These are phyloP conservation scores for Folsomia manolachei DNA, from an alignment of 2,888 invertebrate genomes.

Conservation along the genomic window DNA sequence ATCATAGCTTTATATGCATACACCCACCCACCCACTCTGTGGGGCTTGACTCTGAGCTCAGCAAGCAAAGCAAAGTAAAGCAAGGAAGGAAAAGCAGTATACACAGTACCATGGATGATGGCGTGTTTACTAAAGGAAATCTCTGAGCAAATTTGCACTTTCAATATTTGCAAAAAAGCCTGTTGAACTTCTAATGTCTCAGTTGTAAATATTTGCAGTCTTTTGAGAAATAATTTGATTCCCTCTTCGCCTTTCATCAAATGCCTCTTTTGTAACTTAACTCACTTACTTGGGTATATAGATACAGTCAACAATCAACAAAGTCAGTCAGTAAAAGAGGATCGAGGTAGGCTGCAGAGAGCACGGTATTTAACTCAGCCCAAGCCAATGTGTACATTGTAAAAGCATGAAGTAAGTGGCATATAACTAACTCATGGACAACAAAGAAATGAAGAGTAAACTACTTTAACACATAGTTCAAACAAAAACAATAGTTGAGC, in stretches of 20 bases:
- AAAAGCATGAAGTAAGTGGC: not conserved
- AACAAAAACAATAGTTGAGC: not conserved
- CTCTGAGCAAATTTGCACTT: slow-evolving; percentile 46
- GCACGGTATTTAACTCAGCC: no score
- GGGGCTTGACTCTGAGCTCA: not conserved
- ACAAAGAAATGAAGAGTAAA: not conserved
- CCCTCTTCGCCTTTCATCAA: slow-evolving; percentile 22
- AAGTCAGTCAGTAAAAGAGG: not conserved
- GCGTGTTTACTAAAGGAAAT: slow-evolving; percentile 44
- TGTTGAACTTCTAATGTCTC: slow-evolving; percentile 38
- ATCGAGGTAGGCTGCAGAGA: no score
- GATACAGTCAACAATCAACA: slow-evolving; percentile 5
- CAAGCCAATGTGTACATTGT: not conserved
- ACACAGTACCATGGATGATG: no score
- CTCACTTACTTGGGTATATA: not conserved
- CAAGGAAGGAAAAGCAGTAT: no score
- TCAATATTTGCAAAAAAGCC: slow-evolving; percentile 46
- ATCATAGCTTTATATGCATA: no score
- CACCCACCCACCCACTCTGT: not conserved
- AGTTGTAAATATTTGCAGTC: slow-evolving; percentile 21
- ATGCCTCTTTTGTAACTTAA: slow-evolving; percentile 2
- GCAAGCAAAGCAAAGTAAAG: not conserved
- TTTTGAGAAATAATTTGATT: slow-evolving; percentile 24
- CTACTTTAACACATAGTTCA: not conserved
- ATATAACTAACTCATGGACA: not conserved